Evolutionary conservation across 1,140 invertebrate species (phyloP).

Genomic region (Drosophila watanabei): DNA sequence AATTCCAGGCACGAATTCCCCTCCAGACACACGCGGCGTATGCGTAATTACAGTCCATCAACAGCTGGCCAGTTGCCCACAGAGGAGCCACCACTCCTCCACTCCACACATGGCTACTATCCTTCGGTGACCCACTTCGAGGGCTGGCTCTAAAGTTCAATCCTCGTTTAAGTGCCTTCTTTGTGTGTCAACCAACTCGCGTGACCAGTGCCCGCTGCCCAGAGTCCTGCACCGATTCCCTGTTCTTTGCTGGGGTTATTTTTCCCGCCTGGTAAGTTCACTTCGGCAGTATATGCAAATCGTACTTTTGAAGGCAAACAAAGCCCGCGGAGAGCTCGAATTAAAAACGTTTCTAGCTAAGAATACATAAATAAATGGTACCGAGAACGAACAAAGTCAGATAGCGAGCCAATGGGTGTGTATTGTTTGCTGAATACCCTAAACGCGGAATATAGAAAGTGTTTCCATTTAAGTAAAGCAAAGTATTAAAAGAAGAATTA

Average conservation of each 20-base stretch:
- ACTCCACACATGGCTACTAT: slow-evolving; percentile 13
- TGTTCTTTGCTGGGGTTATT: neutral
- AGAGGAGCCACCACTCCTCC: slow-evolving; percentile 16
- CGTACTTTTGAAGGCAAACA: slow-evolving; percentile 24
- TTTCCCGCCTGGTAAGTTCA: slow-evolving; percentile 34
- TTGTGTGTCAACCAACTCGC: slow-evolving; percentile 75
- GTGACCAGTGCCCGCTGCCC: slow-evolving; percentile 38
- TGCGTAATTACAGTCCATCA: slow-evolving; percentile 65
- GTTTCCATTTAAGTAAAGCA: neutral
- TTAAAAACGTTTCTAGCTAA: slow-evolving; percentile 45
- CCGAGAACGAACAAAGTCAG: neutral
- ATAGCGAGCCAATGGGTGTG: slow-evolving; percentile 4
- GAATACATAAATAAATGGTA: slow-evolving; percentile 69
- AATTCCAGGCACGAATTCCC: slow-evolving; percentile 3
- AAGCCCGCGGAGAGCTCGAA: slow-evolving; percentile 26
- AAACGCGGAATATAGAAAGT: neutral
- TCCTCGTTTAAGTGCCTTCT: slow-evolving; percentile 42
- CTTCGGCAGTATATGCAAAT: slow-evolving; percentile 37
- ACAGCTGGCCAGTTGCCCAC: slow-evolving; percentile 52
- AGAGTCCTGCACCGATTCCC: slow-evolving; percentile 2
- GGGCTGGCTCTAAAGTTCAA: slow-evolving; percentile 58
- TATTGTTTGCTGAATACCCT: slow-evolving; percentile 4
- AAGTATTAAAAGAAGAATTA: neutral
- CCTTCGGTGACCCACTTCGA: slow-evolving; percentile 52
- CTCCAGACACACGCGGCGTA: slow-evolving; percentile 58